phyloP scores from a whole-genome alignment of 2,113 vertebrate species.

The Sminthopsis crassicaudata region DNA sequence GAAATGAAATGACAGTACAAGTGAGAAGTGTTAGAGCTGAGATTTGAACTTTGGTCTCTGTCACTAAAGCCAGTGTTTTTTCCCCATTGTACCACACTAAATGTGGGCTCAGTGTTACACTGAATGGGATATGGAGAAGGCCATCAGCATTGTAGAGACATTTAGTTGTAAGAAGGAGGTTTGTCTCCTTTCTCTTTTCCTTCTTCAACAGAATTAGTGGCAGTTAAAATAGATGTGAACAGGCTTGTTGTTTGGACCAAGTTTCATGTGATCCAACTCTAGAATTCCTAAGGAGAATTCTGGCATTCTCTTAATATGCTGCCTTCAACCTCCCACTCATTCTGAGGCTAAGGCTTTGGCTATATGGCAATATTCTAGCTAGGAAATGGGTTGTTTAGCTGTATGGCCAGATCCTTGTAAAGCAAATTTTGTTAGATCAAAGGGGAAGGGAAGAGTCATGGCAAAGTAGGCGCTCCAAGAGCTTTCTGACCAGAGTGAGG shows the following conservation, averaged over 20 bases:
- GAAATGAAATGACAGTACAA: neutral
- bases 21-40: neutral
- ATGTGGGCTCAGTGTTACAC: neutral
- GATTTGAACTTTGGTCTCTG: neutral
- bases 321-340: neutral
- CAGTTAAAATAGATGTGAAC: neutral
- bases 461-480: neutral
- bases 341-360: neutral
- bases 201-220: neutral
- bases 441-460: neutral
- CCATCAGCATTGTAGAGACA: neutral
- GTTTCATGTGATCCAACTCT: neutral
- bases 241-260: neutral
- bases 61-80: neutral
- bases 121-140: neutral
- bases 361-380: neutral
- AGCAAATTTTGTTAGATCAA: neutral
- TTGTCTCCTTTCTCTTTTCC: neutral
- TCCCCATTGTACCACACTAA: neutral
- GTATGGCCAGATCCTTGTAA: neutral
- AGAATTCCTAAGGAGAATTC: neutral
- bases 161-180: neutral
- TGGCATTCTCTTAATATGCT: neutral
- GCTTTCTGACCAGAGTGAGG: neutral
- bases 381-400: neutral